phyloP scores from a whole-genome alignment of 92 coral and sea anemone species.

The Galaxea fascicularis region DNA sequence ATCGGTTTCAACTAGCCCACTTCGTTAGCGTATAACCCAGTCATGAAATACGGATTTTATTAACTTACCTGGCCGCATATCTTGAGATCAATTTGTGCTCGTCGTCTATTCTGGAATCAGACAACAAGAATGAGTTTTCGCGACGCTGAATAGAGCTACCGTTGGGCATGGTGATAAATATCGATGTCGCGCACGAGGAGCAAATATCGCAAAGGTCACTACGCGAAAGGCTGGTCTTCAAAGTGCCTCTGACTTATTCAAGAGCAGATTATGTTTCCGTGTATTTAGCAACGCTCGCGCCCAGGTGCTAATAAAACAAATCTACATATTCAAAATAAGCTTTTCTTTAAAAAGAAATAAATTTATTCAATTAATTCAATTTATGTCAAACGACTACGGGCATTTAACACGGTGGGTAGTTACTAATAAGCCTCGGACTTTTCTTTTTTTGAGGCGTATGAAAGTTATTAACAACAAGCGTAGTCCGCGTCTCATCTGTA shows the following conservation, averaged over 20 bases:
- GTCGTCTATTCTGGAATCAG: conserved; percentile 93
- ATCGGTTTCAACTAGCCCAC: conserved; percentile 17
- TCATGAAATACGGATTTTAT: conserved; percentile 22
- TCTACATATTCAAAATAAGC: conserved; percentile 52
- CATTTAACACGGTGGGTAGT: conserved; percentile 10
- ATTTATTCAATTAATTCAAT: conserved; percentile 40
- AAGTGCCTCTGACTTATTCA: conserved; percentile 19
- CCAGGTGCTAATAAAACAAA: conserved; percentile 50
- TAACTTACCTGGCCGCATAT: conserved; percentile 94
- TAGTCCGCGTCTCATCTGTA: not conserved
- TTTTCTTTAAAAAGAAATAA: conserved; percentile 24
- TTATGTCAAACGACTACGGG: too few relatives aligned
- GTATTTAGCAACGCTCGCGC: conserved; percentile 21
- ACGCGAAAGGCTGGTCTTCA: not conserved
- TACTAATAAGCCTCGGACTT: too few relatives aligned
- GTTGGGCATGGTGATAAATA: conserved; percentile 46
- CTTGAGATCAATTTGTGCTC: conserved; percentile 97
- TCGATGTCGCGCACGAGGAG: not conserved
- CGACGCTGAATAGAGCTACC: conserved; percentile 18
- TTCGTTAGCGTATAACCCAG: conserved; percentile 23
- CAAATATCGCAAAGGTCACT: not conserved
- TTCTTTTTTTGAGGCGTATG: too few relatives aligned
- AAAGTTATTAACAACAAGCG: too few relatives aligned
- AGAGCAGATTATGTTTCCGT: conserved; percentile 31
- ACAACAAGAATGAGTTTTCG: conserved; percentile 26